These are phyloP conservation scores for Tapirus indicus DNA, from an alignment of 2,797 vertebrate species.

Conservation along the genomic window DNA sequence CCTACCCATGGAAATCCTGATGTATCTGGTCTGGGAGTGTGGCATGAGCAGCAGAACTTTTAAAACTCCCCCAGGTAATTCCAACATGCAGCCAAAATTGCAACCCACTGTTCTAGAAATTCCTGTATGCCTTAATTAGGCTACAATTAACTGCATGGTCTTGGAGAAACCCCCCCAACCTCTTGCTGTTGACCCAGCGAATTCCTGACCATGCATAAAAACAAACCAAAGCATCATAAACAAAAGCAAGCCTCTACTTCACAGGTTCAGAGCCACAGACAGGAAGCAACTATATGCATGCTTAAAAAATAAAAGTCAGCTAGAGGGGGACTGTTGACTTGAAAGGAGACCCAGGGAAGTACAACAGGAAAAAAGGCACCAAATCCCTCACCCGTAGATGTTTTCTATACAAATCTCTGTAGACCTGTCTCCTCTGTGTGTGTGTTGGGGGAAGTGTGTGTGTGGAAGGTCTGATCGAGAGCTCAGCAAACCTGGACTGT, in stretches of 20 bases:
- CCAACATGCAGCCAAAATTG: neutral
- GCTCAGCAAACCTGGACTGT: neutral
- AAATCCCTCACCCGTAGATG: neutral
- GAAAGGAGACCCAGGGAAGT: neutral
- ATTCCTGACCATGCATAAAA: conserved; percentile 21
- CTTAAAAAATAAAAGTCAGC: neutral
- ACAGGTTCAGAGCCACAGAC: neutral
- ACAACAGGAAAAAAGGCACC: neutral
- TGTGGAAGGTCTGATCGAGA: neutral
- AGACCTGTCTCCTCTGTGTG: neutral
- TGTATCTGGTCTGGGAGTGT: neutral
- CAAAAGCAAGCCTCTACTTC: conserved; percentile 14
- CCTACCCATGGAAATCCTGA: neutral
- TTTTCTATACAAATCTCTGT: neutral
- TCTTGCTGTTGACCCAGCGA: neutral
- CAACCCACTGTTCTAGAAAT: neutral
- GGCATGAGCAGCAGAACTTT: neutral
- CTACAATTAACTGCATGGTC: neutral
- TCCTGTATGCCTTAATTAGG: neutral
- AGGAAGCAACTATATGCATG: neutral
- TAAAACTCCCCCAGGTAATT: neutral
- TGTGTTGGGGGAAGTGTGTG: neutral
- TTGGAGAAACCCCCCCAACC: neutral
- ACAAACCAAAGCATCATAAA: conserved; percentile 16
- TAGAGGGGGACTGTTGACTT: neutral